Percentiles rank a stretch among this genome's conserved stretches.
These are phyloP conservation scores for Drosophila prolongata DNA, from an alignment of 2,888 invertebrate genomes.

Conservation along the genomic window DNA sequence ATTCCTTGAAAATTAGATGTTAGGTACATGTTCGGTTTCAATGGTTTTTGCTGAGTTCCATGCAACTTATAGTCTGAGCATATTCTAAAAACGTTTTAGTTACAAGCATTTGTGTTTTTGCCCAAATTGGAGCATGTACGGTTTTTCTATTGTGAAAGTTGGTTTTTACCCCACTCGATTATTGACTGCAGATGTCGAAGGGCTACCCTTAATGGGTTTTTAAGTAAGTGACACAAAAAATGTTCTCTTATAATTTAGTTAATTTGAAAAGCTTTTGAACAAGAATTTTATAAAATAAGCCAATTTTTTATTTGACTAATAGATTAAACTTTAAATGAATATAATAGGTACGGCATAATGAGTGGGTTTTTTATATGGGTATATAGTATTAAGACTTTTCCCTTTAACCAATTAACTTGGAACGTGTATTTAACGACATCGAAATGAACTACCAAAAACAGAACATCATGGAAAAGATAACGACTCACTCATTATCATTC, in stretches of 20 bases:
- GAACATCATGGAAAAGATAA: constrained; percentile 49
- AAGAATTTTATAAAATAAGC: too few relatives aligned
- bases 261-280: neutral
- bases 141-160: neutral
- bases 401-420: constrained; percentile 60
- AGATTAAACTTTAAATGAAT: neutral
- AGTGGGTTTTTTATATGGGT: neutral
- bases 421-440: constrained; percentile 75
- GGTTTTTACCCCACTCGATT: neutral
- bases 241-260: neutral
- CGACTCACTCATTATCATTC: constrained; percentile 30
- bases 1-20: constrained; percentile 11
- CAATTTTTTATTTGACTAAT: too few relatives aligned
- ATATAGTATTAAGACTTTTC: neutral
- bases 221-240: neutral
- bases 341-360: neutral
- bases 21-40: constrained; percentile 1
- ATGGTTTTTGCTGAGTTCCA: constrained; percentile 6
- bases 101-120: constrained; percentile 2
- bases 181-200: neutral
- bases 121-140: neutral
- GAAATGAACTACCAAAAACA: constrained; percentile 76
- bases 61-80: constrained; percentile 1
- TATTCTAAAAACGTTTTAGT: neutral
- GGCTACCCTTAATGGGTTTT: too few relatives aligned